Percentiles rank a stretch among this genome's conserved stretches.
phyloP scores from a whole-genome alignment of 2,113 vertebrate genomes.

The Dipodomys stephensi region DNA sequence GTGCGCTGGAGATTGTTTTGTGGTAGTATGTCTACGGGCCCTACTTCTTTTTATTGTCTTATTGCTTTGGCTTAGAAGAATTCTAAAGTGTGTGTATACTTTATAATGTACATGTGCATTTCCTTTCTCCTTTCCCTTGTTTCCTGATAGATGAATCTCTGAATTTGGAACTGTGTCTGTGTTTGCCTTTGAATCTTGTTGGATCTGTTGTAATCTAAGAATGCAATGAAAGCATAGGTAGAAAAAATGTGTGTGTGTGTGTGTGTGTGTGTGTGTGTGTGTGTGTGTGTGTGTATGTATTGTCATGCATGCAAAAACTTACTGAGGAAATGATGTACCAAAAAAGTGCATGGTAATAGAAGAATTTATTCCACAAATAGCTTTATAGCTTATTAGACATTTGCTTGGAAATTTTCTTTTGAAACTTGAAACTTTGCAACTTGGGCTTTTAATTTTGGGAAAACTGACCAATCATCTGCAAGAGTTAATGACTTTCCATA shows the following conservation, averaged over 20 bases:
- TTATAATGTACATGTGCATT: neutral
- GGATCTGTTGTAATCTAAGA: neutral
- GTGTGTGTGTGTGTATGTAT: too few relatives aligned
- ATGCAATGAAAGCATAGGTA: neutral
- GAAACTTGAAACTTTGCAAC: neutral
- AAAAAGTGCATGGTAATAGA: neutral
- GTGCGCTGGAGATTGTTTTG: neutral
- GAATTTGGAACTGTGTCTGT: neutral
- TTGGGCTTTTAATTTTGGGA: constrained; percentile 1
- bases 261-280: too few relatives aligned
- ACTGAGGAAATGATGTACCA: neutral
- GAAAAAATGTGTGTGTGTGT: neutral
- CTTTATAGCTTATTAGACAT: neutral
- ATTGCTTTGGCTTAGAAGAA: neutral
- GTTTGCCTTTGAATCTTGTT: neutral
- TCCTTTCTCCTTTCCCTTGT: neutral
- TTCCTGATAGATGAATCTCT: neutral
- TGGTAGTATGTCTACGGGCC: too few relatives aligned
- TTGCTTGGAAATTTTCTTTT: constrained; percentile 12
- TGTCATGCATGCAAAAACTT: neutral
- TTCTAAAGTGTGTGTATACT: neutral
- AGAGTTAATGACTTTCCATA: neutral
- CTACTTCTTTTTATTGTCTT: neutral
- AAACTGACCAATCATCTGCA: neutral
- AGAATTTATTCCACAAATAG: neutral